Base-by-base conservation (phyloP, 2,113 vertebrate species). In the Apodemus speciosus region DNA sequence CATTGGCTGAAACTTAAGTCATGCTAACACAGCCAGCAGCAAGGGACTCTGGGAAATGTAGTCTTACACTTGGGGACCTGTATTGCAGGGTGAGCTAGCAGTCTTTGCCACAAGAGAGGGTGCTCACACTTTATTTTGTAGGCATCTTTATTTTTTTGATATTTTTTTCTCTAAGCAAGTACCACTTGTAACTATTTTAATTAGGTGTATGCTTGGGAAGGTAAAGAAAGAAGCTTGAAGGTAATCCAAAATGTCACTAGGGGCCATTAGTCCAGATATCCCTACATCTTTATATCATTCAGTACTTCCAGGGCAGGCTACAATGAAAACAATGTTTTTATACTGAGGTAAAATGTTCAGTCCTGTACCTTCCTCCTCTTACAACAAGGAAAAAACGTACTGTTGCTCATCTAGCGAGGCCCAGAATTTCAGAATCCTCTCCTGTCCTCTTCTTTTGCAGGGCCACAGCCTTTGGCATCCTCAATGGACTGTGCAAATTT, bases 381-480 rank as follows among this genome's bases (percentile, higher is more conserved):
- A 46, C 20, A 43, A 51, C 9, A 85, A 83, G n/a, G 51, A 35
- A 64, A 75, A 49, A 77, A 56, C 51, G 9, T 27, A 23, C 46
- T 32, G 15, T 15, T 0, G 2, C 5, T 87, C 13, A 51, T 7
- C 20, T 20, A 16, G 35, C 3, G 14, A 68, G 23, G 5, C 13
- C 11, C n/a, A 30, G 18, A 20, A 23, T 62, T 75, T 88, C 51
- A 94, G 35, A 38, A 43, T 80, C 6, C 35, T 73, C 77, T 69
- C 9, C 43, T 95, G 49, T 97, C 62, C 56, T 96, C 32, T 96
- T 81, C 77, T 83, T 96, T 94, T 71, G 8, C 98, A 99, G 99
- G 96, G 99, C 99, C 89, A 99, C 99, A 0, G 99, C 99, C 4
- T 99, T 99, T 46, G 99, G 99, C 43, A 98, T 99, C 97, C 98